Base-by-base conservation (phyloP, 2,888 invertebrate genomes). In the Morpho helenor region DNA sequence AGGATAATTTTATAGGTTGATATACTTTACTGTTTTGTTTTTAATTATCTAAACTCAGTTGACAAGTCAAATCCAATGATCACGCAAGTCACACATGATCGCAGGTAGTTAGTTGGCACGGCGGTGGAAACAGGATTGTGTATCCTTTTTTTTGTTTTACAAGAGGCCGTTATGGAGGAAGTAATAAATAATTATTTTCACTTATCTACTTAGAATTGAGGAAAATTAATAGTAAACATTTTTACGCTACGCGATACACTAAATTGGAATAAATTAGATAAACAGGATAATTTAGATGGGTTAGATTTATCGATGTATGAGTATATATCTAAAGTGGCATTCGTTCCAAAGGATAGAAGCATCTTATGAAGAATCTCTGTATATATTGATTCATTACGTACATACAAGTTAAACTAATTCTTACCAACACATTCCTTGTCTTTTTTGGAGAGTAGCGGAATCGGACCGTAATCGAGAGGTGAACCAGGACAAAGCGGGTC, bases 401-500 rank as follows among this genome's bases (percentile, higher is more conserved):
- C 55, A 61, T 53, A 54, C 56, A 50, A 50, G 53, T 60, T 60
- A 53, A 65, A 58, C 45, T 59, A 49, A 61, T 52, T 82, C 88
- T 86, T 71, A 89, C 88, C 88, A 70, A 69, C 72, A 71, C 84
- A 84, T 70, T 88, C 81, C 73, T 79, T 80, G 69, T 85, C 87
- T 77, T 81, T 90, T 68, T 92, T 92, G 68, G 92, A 93, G 71
- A 93, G 93, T 66, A 94, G 90, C 55, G 93, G 91, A 67, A 94
- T 82, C 50, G 94, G 94, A 65, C 93, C 93, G 64, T 90, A 84
- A 73, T 91, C 91, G 62, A 91, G 82, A 57, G 87, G 92, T 59
- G 92, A 90, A 68, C 92, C 92, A 70, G 93, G 90, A 78, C 92
- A 93, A 67, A 93, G 82, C 65, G 93, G 86, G 77, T 94, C 93